A percentile compares a stretch with the other conserved stretches of the same genome.
phyloP scores from a whole-genome alignment of 2,797 vertebrate genomes.

The Pseudocheirus occidentalis region DNA sequence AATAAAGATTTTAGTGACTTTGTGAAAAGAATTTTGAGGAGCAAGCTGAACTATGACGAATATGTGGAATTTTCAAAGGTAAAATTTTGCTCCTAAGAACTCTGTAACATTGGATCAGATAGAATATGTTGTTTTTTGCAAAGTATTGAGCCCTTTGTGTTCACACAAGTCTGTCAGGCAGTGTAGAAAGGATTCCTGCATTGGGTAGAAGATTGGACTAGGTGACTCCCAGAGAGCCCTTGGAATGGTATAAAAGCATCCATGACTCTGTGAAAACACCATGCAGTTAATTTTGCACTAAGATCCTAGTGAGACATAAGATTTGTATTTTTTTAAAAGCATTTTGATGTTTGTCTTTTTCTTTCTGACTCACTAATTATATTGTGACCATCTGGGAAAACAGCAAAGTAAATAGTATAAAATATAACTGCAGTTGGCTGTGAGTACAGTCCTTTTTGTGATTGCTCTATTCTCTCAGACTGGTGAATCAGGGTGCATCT shows the following conservation, averaged over 20 bases:
- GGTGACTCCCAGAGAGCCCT: constrained; percentile 34
- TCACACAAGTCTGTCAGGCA: not conserved
- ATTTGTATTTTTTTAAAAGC: constrained; percentile 21
- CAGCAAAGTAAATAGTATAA: constrained; percentile 47
- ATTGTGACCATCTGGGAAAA: constrained; percentile 26
- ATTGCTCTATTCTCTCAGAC: constrained; percentile 37
- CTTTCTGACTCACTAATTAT: constrained; percentile 38
- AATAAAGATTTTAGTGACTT: constrained; percentile 40
- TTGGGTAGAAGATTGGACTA: not conserved
- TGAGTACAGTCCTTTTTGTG: constrained; percentile 36
- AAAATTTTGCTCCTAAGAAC: not conserved
- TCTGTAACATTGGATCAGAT: not conserved
- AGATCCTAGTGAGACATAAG: constrained; percentile 54
- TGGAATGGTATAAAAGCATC: not conserved
- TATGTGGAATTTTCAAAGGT: constrained; percentile 13
- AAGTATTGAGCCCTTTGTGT: not conserved
- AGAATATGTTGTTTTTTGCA: not conserved
- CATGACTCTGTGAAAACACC: constrained; percentile 37
- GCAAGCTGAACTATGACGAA: constrained; percentile 17
- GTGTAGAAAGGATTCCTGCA: constrained; percentile 14
- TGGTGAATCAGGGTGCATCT: constrained; percentile 34
- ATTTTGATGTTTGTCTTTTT: constrained; percentile 61
- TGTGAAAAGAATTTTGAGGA: constrained; percentile 58
- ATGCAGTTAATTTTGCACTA: constrained; percentile 44
- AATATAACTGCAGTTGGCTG: constrained; percentile 45